Conservation (phyloP, 1,140 invertebrate species). For the Anoplolepis gracilipes region DNA sequence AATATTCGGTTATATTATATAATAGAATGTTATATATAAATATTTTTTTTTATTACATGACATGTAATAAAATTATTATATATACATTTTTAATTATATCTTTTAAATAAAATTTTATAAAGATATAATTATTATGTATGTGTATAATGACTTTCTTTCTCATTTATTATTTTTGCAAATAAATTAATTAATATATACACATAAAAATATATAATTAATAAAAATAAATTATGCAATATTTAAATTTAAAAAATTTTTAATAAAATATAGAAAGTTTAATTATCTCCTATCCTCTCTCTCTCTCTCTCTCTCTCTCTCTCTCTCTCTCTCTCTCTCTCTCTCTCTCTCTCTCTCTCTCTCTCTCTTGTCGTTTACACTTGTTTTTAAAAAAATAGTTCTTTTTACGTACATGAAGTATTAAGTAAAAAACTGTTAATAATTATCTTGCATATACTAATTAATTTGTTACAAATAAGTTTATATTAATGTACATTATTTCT, state of each 20-base stretch:
- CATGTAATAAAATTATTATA: not conserved
- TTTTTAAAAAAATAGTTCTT: not conserved
- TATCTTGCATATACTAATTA: not conserved
- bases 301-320: too few species aligned
- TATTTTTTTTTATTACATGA: not conserved
- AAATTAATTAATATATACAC: too few species aligned
- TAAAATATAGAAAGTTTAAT: not conserved
- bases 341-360: too few species aligned
- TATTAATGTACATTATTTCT: not conserved
- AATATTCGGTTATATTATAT: not conserved
- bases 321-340: too few species aligned
- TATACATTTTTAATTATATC: not conserved
- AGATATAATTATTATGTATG: too few species aligned
- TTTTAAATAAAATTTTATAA: not conserved
- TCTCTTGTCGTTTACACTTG: too few species aligned
- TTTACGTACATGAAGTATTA: not conserved
- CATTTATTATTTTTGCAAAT: too few species aligned
- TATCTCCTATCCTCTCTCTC: not conserved
- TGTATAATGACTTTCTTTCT: too few species aligned
- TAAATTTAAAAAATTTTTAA: not conserved
- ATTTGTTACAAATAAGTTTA: not conserved
- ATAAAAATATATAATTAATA: not conserved
- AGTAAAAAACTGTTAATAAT: not conserved
- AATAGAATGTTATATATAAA: too few species aligned
- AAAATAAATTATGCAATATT: not conserved